These are phyloP conservation scores for Tortrix viridana DNA, from an alignment of 2,888 invertebrate species.

Conservation along the genomic window DNA sequence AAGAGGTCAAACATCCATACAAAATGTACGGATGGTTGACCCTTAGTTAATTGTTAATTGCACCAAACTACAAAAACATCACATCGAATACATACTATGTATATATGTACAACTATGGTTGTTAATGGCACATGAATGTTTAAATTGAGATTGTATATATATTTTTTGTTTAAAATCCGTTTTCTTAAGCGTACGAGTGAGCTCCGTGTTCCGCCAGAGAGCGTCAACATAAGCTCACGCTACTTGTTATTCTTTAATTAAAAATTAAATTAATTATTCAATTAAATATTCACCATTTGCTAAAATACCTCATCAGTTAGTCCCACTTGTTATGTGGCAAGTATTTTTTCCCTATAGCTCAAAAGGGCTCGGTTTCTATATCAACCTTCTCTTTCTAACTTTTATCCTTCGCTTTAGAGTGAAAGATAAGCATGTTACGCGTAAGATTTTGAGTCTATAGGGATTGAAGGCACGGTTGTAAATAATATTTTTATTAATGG, in stretches of 20 bases:
- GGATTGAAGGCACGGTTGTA: conserved; percentile 31
- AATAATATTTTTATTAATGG: conserved; percentile 44
- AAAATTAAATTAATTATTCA: no score
- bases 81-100: conserved; percentile 14
- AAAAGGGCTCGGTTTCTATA: no score
- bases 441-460: neutral
- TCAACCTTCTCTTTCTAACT: neutral
- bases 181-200: no score
- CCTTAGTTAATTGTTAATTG: conserved; percentile 22
- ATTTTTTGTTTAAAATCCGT: no score
- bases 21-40: conserved; percentile 10
- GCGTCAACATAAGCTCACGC: no score
- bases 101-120: conserved; percentile 24
- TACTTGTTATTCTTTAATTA: no score
- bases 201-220: no score
- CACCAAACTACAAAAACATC: conserved; percentile 21
- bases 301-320: no score
- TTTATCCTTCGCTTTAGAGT: no score
- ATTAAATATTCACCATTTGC: no score
- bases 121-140: conserved; percentile 25
- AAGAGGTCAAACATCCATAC: conserved; percentile 20
- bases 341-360: no score
- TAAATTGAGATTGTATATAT: conserved; percentile 5
- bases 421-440: neutral
- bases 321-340: no score